A percentile compares a stretch with the other conserved stretches of the same genome.
Conservation (phyloP, 2,113 vertebrate species). For the Myrmecobius fasciatus region DNA sequence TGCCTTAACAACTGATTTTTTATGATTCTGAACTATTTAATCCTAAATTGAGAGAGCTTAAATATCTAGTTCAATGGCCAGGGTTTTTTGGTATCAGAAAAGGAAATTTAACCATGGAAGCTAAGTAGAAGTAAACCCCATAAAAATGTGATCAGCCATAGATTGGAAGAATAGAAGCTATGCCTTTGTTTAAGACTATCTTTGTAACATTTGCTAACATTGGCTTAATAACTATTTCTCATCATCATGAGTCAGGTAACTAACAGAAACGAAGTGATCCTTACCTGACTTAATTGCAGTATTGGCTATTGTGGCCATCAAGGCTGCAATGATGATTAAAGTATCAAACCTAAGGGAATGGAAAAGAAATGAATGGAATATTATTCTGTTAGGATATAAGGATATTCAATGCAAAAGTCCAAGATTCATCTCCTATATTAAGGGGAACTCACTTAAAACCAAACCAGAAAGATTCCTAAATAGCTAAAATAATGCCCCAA, state of each 20-base stretch:
- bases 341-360: slow-evolving; percentile 91
- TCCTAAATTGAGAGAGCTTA: not conserved
- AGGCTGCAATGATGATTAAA: slow-evolving; percentile 91
- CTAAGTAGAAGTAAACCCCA: not conserved
- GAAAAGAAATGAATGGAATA: slow-evolving; percentile 55
- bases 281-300: slow-evolving; percentile 88
- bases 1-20: not conserved
- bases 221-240: not conserved
- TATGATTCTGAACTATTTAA: not conserved
- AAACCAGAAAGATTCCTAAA: not conserved
- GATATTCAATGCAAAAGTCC: not conserved
- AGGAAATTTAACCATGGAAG: not conserved
- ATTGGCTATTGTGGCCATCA: slow-evolving; percentile 90
- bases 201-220: not conserved
- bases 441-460: not conserved
- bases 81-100: not conserved
- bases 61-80: not conserved
- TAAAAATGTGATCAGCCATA: not conserved
- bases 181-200: not conserved
- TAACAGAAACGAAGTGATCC: slow-evolving; percentile 50
- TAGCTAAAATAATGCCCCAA: not conserved
- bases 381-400: not conserved
- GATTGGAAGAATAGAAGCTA: not conserved
- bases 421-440: not conserved
- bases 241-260: not conserved